Evolutionary conservation across 2,888 invertebrate genomes (phyloP), one percentile per base, ranked within the genome.

Genomic region (Elysia crispata): DNA sequence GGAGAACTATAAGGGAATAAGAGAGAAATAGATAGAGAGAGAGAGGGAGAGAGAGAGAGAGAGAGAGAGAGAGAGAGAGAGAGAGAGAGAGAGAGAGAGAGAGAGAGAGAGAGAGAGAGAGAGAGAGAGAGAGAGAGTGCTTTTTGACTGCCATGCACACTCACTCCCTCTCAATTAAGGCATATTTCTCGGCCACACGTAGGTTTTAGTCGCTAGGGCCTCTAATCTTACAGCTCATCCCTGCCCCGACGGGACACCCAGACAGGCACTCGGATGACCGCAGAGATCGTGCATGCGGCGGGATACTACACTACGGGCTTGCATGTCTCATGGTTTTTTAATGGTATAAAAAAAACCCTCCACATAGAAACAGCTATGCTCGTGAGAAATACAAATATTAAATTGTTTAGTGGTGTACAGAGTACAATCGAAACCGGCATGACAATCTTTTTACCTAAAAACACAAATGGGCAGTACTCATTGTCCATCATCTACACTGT

Each of bases 101-200:
- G 18, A 64, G 64, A 49, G 72, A 72, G 23, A 49, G 1, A 60
- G 28, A 72, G 72, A 62, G 57, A 41, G 57, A 41, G 49, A 41
- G 70, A 72, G 64, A 25, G 64, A 49, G 25, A 72, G 78, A 78
- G 25, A 62, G 28, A 60, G 60, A 78, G 28, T 23, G 25, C 8
- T 3, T 30, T 23, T 25, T 25, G n/a, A 23, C 20, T 28, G 23
- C 30, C 28, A n/a, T 54, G 23, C 31, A 23, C n/a, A 23, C 25
- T 23, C 74, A 28, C 23, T 33, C 33, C 33, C 23, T 41, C 49
- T 70, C 25, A 31, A 23, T 15, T n/a, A 18, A 20, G 25, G 13
- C 73, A n/a, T 33, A 11, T 41, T 41, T 41, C 11, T 41, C 41
- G 41, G 41, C 41, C 50, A 20, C 23, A 6, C 15, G n/a, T 25